Percentiles rank a stretch among this genome's conserved stretches.
Conservation (phyloP, 1,140 invertebrate genomes). For the Spodoptera litura region DNA sequence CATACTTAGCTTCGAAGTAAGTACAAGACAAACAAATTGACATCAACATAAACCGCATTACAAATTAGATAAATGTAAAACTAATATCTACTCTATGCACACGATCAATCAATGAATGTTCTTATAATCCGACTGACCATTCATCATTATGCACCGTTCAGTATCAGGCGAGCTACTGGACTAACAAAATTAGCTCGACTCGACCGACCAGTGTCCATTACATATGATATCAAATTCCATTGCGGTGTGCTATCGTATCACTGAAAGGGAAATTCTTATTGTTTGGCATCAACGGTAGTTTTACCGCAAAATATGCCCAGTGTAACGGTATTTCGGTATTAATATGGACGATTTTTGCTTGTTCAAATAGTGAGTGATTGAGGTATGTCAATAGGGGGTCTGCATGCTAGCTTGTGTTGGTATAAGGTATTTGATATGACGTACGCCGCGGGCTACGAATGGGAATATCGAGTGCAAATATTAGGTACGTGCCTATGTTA, state of each 20-base stretch:
- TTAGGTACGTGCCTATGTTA: not conserved
- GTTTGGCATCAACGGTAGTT: constrained; percentile 43
- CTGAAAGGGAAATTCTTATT: constrained; percentile 45
- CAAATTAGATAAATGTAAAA: constrained; percentile 39
- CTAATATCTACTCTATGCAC: constrained; percentile 17
- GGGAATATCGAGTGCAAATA: constrained; percentile 7
- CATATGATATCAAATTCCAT: constrained; percentile 29
- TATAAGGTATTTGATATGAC: constrained; percentile 6
- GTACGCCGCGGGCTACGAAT: not conserved
- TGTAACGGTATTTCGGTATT: constrained; percentile 20
- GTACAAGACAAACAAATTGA: constrained; percentile 3
- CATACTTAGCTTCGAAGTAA: not conserved
- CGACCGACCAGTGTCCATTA: constrained; percentile 35
- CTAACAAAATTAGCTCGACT: constrained; percentile 26
- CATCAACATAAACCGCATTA: constrained; percentile 21
- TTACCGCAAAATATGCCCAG: constrained; percentile 42
- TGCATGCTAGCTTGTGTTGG: not conserved
- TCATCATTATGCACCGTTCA: constrained; percentile 23
- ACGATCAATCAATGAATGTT: constrained; percentile 19
- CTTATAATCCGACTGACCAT: constrained; percentile 33
- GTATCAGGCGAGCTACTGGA: constrained; percentile 24
- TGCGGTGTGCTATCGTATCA: constrained; percentile 46
- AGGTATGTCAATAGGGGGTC: constrained; percentile 8
- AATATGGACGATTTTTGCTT: not conserved
- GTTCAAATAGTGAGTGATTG: constrained; percentile 2